Conservation (phyloP, 1,140 invertebrate species). For the Drosophila lowei region DNA sequence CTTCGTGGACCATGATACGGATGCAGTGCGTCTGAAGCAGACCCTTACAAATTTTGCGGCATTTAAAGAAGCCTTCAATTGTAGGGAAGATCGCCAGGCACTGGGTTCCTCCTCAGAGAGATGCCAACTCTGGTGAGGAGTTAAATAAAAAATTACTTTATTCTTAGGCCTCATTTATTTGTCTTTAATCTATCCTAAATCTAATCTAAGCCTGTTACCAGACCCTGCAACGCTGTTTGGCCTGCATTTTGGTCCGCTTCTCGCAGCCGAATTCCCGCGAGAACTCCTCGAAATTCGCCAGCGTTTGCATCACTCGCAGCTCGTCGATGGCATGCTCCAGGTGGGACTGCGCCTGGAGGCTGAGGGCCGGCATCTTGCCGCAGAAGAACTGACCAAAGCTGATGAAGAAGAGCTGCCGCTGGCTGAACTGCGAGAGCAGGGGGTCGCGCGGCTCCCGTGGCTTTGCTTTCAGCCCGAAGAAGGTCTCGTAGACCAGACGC, state of each 20-base stretch:
- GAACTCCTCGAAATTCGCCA: slow-evolving; percentile 93
- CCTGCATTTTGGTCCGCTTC: slow-evolving; percentile 91
- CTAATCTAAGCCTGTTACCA: slow-evolving; percentile 85
- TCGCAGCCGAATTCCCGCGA: slow-evolving; percentile 89
- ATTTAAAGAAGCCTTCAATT: slow-evolving; percentile 35
- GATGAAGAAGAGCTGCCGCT: slow-evolving; percentile 91
- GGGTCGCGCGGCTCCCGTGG: slow-evolving; percentile 50
- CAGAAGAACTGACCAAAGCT: slow-evolving; percentile 95
- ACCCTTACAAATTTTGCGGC: slow-evolving; percentile 49
- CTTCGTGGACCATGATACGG: slow-evolving; percentile 55
- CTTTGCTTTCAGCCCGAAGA: slow-evolving; percentile 44
- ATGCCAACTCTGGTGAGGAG: slow-evolving; percentile 61
- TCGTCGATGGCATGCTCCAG: slow-evolving; percentile 92
- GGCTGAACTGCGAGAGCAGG: slow-evolving; percentile 86
- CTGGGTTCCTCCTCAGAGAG: slow-evolving; percentile 15
- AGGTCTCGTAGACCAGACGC: slow-evolving; percentile 68
- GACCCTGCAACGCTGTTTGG: slow-evolving; percentile 91
- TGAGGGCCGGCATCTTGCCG: slow-evolving; percentile 91
- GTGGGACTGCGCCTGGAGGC: slow-evolving; percentile 89
- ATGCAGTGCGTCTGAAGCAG: slow-evolving; percentile 52
- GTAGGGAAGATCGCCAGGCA: not conserved
- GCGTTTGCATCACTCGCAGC: slow-evolving; percentile 89
- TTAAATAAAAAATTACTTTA: not conserved
- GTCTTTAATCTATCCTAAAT: not conserved
- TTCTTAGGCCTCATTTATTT: not conserved